Evolutionary conservation across 2,888 invertebrate species (phyloP).

Genomic region (Argyra leucocephala): DNA sequence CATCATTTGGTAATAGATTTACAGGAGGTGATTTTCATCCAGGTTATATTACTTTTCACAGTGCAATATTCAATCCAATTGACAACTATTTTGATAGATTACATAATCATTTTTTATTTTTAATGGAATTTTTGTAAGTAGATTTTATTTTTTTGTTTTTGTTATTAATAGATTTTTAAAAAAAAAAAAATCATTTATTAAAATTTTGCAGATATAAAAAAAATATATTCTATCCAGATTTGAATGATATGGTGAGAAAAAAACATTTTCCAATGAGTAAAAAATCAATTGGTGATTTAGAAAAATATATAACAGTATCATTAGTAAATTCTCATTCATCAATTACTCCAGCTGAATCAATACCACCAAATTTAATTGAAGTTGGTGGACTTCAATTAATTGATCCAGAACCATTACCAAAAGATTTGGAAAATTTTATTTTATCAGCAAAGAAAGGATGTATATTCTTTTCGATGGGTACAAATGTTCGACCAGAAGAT

Average conservation of each 20-base stretch:
- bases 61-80: constrained; percentile 21
- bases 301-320: constrained; percentile 27
- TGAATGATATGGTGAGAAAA: constrained; percentile 26
- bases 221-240: constrained; percentile 22
- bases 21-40: constrained; percentile 30
- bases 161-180: background rate
- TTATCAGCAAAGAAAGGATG: constrained; percentile 32
- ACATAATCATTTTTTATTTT: constrained; percentile 27
- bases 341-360: constrained; percentile 32
- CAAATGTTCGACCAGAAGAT: constrained; percentile 28
- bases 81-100: constrained; percentile 31
- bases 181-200: background rate
- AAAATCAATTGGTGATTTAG: constrained; percentile 25
- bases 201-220: background rate
- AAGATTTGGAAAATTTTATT: constrained; percentile 30
- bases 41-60: constrained; percentile 28
- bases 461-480: constrained; percentile 37
- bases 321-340: constrained; percentile 36
- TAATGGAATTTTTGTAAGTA: constrained; percentile 26
- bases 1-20: constrained; percentile 24
- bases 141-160: background rate
- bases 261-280: constrained; percentile 22
- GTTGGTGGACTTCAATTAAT: constrained; percentile 38
- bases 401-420: constrained; percentile 29
- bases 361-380: constrained; percentile 37